Conservation (phyloP, 2,797 vertebrate species). For the Buceros bicornis region DNA sequence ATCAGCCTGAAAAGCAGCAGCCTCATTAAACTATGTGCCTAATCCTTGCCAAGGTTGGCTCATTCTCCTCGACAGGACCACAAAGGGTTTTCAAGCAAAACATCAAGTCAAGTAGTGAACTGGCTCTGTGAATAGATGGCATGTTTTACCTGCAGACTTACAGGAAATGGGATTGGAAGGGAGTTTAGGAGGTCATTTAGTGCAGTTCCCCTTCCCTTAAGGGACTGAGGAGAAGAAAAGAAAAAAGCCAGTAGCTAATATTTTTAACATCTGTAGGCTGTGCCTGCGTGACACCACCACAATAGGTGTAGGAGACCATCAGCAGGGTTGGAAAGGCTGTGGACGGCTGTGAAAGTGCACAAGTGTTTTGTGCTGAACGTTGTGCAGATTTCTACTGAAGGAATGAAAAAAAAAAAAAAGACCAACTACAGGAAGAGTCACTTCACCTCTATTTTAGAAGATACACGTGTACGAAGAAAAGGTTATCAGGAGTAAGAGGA, state of each 20-base stretch:
- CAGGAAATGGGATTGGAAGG: background rate
- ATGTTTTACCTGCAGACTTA: background rate
- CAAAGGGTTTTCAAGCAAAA: background rate
- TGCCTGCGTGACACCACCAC: rapidly evolving
- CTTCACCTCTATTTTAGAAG: background rate
- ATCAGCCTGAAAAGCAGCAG: background rate
- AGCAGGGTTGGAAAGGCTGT: background rate
- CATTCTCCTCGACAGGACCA: rapidly evolving
- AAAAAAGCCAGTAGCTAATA: background rate
- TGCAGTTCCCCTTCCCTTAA: background rate
- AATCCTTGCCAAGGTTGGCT: background rate
- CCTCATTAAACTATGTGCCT: background rate
- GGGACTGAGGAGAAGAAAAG: background rate
- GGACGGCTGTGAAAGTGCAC: background rate
- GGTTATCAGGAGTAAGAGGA: background rate
- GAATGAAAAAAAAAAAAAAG: background rate
- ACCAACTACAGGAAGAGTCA: background rate
- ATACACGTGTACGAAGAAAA: background rate
- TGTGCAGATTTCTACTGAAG: background rate
- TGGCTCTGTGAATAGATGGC: background rate
- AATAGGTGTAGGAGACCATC: background rate
- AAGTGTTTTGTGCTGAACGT: background rate
- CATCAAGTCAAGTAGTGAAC: background rate
- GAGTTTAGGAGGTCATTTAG: background rate
- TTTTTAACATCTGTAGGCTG: background rate